Conservation (phyloP, 2,113 vertebrate genomes). For the Zosterops lateralis region DNA sequence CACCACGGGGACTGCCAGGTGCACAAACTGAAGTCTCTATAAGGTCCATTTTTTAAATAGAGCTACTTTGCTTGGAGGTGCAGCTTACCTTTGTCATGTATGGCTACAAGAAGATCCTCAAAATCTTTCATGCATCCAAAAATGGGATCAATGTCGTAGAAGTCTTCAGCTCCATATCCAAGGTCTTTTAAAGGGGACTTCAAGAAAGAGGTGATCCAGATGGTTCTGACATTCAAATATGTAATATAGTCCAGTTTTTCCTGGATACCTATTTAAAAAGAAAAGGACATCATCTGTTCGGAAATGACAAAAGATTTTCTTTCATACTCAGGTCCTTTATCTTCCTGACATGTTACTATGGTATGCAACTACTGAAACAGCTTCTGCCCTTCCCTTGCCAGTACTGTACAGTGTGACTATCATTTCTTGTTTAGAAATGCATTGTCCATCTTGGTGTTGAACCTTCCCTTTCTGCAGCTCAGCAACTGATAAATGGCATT, state of each 20-base stretch:
- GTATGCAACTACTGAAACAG: neutral
- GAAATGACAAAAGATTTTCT: neutral
- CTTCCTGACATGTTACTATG: neutral
- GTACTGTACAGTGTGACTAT: neutral
- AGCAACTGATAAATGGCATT: neutral
- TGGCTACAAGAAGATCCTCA: constrained; percentile 83
- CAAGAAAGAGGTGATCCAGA: constrained; percentile 93
- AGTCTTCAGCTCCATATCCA: constrained; percentile 90
- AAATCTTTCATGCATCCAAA: constrained; percentile 95
- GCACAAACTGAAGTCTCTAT: neutral
- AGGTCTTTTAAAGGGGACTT: constrained; percentile 89
- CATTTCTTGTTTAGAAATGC: neutral
- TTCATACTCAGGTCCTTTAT: neutral
- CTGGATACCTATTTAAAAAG: constrained; percentile 79
- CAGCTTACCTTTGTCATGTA: constrained; percentile 86
- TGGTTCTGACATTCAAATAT: constrained; percentile 85
- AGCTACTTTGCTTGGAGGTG: neutral
- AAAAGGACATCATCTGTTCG: neutral
- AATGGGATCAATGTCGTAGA: constrained; percentile 84
- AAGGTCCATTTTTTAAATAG: neutral
- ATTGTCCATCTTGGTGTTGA: neutral
- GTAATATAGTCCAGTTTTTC: constrained; percentile 86
- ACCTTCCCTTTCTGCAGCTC: neutral
- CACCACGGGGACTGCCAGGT: rapidly evolving
- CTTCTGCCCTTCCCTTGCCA: neutral